phyloP scores from a whole-genome alignment of 2,797 vertebrate genomes.

The Gymnothorax reevesii region DNA sequence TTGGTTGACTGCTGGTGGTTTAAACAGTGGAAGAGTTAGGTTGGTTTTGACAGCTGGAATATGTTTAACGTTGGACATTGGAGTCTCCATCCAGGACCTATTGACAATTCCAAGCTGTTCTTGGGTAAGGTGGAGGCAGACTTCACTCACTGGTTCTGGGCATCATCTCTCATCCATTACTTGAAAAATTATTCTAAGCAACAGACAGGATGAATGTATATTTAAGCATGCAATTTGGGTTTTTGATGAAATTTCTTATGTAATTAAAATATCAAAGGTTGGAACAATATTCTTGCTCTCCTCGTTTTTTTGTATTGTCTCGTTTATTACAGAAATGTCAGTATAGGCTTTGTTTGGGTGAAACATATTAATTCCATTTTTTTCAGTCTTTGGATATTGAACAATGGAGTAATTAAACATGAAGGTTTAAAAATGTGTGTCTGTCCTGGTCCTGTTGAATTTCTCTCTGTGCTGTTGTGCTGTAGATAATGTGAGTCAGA shows the following conservation, averaged over 20 bases:
- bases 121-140: constrained; percentile 72
- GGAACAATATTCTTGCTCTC: not conserved
- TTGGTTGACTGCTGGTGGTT: constrained; percentile 96
- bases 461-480: constrained; percentile 36
- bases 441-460: not conserved
- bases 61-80: constrained; percentile 88
- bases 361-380: not conserved
- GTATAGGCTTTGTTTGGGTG: constrained; percentile 6
- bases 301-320: not conserved
- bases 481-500: constrained; percentile 85
- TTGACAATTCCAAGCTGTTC: constrained; percentile 94
- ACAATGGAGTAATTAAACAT: no score
- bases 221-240: not conserved
- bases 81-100: constrained; percentile 86
- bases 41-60: constrained; percentile 96
- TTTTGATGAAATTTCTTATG: not conserved
- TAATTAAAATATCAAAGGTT: not conserved
- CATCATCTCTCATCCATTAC: not conserved
- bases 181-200: not conserved
- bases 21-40: constrained; percentile 98
- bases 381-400: no score
- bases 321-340: not conserved
- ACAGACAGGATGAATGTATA: not conserved
- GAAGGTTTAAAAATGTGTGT: constrained; percentile 23
- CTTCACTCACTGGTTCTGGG: not conserved